Evolutionary conservation across 1,140 invertebrate species (phyloP), one percentile per base, ranked within the genome.

Genomic region (Orchestia grillus): DNA sequence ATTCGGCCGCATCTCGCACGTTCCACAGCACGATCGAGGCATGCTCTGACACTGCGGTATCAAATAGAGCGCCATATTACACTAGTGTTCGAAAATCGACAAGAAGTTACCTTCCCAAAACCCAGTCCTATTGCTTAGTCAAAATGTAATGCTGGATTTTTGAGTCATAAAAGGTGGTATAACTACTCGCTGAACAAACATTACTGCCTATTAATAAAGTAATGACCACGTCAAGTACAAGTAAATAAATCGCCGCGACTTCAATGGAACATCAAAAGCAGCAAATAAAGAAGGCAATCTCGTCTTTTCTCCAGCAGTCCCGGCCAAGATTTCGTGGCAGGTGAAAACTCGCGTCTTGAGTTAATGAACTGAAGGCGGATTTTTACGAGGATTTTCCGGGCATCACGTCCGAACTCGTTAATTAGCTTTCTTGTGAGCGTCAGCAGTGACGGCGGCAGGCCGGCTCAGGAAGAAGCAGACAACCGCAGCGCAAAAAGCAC

Each of bases 321-420:
- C 4, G 88, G n/a, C 88, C n/a, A 42, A 28, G 88, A 90, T 90
- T 90, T 90, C 28, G 23, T 90, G 43, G 88, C 88, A 90, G 88
- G 88, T 90, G 43, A 44, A 90, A 90, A 90, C 88, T 90, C 88
- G 23, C 88, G 36, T 90, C 88, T 90, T 41, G 88, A 90, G 88
- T 90, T 90, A 90, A 90, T 90, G 88, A 90, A 90, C 88, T 90
- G 88, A 44, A 90, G 41, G 88, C n/a, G 28, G 88, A 28, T 90
- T 90, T 90, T 90, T 90, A 42, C 43, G 41, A 90, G 62, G 88
- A 90, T 90, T 90, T 90, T 90, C 11, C n/a, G 88, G 43, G 88
- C 88, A 90, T 90, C 88, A 90, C 88, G 88, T 90, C 88, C 41
- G n/a, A 90, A 44, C 88, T 90, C 11, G 88, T 90, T 90, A 90